Evolutionary conservation across 2,113 vertebrate species (phyloP), one percentile per base, ranked within the genome.

Genomic region (Aphyosemion australe): DNA sequence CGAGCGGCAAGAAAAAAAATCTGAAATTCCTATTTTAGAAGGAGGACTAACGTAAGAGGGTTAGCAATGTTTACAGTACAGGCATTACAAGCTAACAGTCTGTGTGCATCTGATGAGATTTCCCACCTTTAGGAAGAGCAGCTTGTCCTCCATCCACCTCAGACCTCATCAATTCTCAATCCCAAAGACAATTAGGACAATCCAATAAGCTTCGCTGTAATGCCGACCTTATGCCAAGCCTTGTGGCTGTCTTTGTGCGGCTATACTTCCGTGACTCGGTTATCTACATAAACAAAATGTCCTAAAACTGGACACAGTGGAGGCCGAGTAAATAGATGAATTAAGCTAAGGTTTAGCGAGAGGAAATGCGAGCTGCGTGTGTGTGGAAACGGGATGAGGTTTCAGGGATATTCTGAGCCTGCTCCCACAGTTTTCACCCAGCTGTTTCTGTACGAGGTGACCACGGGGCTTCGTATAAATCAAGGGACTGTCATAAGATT

Each of bases 121-220:
- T 84, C 83, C 78, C 74, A 84, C 76, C 81, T 79, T 79, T 63
- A 78, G 82, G 67, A 58, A 56, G 65, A 62, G 76, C 65, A 66
- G 76, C 67, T 82, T 78, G 50, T 78, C 76, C 80, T 65, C 77
- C 46, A n/a, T 79, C 63, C 78, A 71, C 71, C 72, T 84, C 76
- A 84, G 79, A 85, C 77, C 73, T 81, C 78, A 78, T 84, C 70
- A 83, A 78, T 81, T 87, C 80, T 89, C 88, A 82, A 86, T 78
- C 89, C 88, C 66, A 85, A 84, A 90, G 90, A 85, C 87, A 90
- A 90, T 91, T 91, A 92, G 76, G 87, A 76, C 87, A 91, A 91
- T 91, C 88, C 85, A 89, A 89, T 92, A 86, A 91, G 86, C 81
- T 63, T 78, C 62, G 15, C 80, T 65, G 77, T 87, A 87, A 88